phyloP scores from a whole-genome alignment of 2,113 vertebrate species.

The Anolis sagrei region DNA sequence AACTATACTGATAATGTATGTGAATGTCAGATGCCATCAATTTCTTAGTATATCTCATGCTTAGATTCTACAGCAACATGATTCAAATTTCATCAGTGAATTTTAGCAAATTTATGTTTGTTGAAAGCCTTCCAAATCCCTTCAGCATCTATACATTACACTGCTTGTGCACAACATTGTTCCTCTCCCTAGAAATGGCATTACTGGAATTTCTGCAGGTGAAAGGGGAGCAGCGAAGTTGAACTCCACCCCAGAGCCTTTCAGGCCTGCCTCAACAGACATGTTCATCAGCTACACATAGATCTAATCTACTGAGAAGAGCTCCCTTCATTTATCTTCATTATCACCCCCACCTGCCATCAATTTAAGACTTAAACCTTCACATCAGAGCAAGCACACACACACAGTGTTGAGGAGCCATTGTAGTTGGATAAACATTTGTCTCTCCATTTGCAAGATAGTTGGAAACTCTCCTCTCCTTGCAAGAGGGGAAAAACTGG shows the following conservation, averaged over 20 bases:
- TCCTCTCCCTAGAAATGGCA: neutral
- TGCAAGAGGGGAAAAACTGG: neutral
- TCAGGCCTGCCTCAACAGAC: slow-evolving; percentile 8
- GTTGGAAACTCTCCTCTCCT: neutral
- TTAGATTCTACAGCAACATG: neutral
- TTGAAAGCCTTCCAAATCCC: neutral
- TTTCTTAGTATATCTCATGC: neutral
- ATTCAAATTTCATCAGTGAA: neutral
- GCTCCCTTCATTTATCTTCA: slow-evolving; percentile 61
- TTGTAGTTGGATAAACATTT: neutral
- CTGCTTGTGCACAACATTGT: neutral
- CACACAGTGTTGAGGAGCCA: neutral
- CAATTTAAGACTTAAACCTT: slow-evolving; percentile 27
- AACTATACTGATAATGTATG: neutral
- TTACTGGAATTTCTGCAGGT: slow-evolving; percentile 54
- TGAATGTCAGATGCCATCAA: no score
- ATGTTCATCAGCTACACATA: neutral
- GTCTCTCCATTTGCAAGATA: neutral
- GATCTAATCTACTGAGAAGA: slow-evolving; percentile 35
- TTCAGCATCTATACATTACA: neutral
- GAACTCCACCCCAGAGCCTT: slow-evolving; percentile 37
- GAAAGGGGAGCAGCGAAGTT: slow-evolving; percentile 31
- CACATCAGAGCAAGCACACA: slow-evolving; percentile 36
- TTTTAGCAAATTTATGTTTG: neutral
- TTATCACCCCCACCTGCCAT: slow-evolving; percentile 61